phyloP scores from a whole-genome alignment of 2,888 invertebrate genomes.

The Drosophila affinis region DNA sequence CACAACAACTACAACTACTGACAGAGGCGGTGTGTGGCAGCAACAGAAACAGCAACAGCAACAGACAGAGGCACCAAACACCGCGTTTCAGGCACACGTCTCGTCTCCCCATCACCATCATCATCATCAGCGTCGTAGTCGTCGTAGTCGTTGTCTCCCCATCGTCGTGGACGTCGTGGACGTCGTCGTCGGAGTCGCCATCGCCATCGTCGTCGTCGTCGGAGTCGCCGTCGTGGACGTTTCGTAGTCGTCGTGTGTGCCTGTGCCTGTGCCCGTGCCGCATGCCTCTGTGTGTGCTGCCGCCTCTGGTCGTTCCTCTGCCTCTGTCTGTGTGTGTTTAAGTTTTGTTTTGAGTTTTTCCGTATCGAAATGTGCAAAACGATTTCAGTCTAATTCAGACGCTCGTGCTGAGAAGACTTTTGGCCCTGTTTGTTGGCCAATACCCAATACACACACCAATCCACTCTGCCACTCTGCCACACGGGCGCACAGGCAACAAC shows the following conservation, averaged over 20 bases:
- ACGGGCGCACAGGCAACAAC: background rate
- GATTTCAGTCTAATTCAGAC: constrained; percentile 84
- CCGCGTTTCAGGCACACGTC: background rate
- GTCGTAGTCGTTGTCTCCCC: background rate
- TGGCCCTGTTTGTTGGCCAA: constrained; percentile 73
- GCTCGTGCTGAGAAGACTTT: constrained; percentile 84
- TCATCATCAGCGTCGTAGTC: background rate
- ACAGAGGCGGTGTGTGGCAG: background rate
- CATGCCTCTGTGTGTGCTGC: background rate
- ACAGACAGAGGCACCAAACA: constrained; percentile 13
- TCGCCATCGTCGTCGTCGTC: no score
- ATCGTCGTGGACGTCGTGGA: background rate
- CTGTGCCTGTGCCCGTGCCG: background rate
- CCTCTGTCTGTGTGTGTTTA: constrained; percentile 54
- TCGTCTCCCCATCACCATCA: background rate
- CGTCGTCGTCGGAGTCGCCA: background rate
- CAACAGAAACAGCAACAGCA: constrained; percentile 23
- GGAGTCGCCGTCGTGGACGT: background rate
- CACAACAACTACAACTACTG: constrained; percentile 1
- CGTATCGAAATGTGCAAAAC: constrained; percentile 84
- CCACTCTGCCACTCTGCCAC: no score
- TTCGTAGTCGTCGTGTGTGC: background rate
- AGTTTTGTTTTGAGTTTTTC: constrained; percentile 83
- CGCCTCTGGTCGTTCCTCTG: constrained; percentile 3
- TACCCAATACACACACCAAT: constrained; percentile 16